These are phyloP conservation scores for Monochamus alternatus DNA, from an alignment of 2,888 invertebrate species.

Conservation along the genomic window DNA sequence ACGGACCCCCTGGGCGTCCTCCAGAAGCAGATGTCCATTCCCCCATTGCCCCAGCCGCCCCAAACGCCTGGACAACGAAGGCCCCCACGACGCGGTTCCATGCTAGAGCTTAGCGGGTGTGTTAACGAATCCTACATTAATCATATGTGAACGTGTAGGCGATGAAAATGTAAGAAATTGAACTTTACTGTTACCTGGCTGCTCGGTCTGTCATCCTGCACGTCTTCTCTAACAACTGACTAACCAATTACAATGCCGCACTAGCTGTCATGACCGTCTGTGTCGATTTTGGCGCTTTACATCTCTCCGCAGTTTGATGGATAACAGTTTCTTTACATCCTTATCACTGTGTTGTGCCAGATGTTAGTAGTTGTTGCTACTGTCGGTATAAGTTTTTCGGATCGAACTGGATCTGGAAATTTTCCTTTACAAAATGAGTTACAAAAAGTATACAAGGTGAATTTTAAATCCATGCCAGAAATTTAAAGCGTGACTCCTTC, in stretches of 20 bases:
- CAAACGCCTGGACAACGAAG: constrained; percentile 78
- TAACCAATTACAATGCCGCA: constrained; percentile 23
- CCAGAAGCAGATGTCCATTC: constrained; percentile 65
- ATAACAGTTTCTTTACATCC: constrained; percentile 4
- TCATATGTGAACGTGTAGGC: constrained; percentile 56
- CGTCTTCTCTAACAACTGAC: constrained; percentile 34
- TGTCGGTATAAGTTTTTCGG: neutral
- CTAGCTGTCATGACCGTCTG: constrained; percentile 27
- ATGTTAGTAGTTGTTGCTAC: neutral
- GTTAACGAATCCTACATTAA: constrained; percentile 56
- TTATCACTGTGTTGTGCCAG: constrained; percentile 1
- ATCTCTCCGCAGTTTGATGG: constrained; percentile 8
- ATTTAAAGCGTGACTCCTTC: no score
- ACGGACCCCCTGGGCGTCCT: constrained; percentile 68
- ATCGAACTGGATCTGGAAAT: no score
- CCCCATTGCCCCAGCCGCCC: constrained; percentile 70
- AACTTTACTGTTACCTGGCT: constrained; percentile 43
- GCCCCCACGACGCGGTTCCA: constrained; percentile 84
- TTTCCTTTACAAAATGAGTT: no score
- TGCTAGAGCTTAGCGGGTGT: constrained; percentile 81
- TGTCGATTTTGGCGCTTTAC: constrained; percentile 21
- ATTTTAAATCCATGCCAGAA: no score
- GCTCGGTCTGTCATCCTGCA: constrained; percentile 47
- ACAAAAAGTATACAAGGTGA: no score
- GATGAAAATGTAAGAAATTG: constrained; percentile 56